phyloP scores from a whole-genome alignment of 2,797 vertebrate species.

The Chloroceryle inda region DNA sequence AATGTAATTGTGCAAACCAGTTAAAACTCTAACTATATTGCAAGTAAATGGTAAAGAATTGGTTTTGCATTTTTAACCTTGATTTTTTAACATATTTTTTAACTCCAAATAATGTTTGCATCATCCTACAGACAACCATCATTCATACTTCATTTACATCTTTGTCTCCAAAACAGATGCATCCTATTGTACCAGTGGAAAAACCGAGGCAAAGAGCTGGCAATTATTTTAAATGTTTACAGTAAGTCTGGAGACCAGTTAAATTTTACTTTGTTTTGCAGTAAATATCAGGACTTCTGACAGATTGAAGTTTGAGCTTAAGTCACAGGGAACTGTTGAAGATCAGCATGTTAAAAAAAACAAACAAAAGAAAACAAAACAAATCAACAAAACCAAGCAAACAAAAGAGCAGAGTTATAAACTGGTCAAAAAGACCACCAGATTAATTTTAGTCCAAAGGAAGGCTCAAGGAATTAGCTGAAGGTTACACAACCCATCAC shows the following conservation, averaged over 20 bases:
- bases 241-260: not conserved
- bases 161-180: not conserved
- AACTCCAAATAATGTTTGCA: not conserved
- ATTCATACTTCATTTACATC: not conserved
- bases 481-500: not conserved
- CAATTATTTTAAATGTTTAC: not conserved
- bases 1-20: not conserved
- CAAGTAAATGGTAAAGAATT: not conserved
- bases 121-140: not conserved
- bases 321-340: not conserved
- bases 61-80: not conserved
- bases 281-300: not conserved
- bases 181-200: not conserved
- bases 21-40: not conserved
- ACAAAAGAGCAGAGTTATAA: not conserved
- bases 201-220: not conserved
- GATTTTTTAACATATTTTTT: not conserved
- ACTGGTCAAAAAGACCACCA: not conserved
- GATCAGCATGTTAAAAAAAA: not conserved
- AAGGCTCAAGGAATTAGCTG: not conserved
- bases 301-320: not conserved
- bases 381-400: not conserved
- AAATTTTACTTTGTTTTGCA: not conserved
- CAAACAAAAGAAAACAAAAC: not conserved
- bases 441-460: not conserved